Evolutionary conservation across 2,888 invertebrate genomes (phyloP).

Genomic region (Chrysolina oricalcia): DNA sequence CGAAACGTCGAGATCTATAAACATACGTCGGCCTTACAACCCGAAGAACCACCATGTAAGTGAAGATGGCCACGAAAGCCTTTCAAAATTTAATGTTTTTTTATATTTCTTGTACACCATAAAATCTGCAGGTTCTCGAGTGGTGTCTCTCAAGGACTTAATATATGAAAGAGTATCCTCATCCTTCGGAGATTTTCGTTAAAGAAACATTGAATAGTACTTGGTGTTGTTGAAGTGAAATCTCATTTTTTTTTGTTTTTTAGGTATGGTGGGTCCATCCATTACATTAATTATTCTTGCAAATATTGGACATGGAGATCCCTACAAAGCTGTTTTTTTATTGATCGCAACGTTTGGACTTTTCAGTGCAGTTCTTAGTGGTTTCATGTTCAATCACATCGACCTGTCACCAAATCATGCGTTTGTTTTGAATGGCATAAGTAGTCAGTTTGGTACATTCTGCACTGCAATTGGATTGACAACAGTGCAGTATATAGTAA

Average conservation of each 20-base stretch:
- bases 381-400: slow-evolving; percentile 4
- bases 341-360: not conserved
- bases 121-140: too few species aligned
- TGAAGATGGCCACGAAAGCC: too few species aligned
- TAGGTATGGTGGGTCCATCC: not conserved
- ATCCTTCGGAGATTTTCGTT: too few species aligned
- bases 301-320: not conserved
- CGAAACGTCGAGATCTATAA: too few species aligned
- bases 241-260: not conserved
- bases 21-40: too few species aligned
- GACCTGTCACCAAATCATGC: slow-evolving; percentile 22
- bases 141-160: too few species aligned
- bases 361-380: not conserved
- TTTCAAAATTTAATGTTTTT: too few species aligned
- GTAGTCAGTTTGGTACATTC: not conserved
- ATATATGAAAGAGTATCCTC: too few species aligned
- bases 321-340: not conserved
- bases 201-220: too few species aligned
- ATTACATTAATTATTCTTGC: not conserved
- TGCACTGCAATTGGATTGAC: not conserved
- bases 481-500: not conserved
- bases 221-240: too few species aligned
- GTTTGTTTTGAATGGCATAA: slow-evolving; percentile 2
- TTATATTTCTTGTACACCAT: too few species aligned
- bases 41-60: too few species aligned